Evolutionary conservation across 2,797 vertebrate genomes (phyloP).

Genomic region (Staurois parvus): DNA sequence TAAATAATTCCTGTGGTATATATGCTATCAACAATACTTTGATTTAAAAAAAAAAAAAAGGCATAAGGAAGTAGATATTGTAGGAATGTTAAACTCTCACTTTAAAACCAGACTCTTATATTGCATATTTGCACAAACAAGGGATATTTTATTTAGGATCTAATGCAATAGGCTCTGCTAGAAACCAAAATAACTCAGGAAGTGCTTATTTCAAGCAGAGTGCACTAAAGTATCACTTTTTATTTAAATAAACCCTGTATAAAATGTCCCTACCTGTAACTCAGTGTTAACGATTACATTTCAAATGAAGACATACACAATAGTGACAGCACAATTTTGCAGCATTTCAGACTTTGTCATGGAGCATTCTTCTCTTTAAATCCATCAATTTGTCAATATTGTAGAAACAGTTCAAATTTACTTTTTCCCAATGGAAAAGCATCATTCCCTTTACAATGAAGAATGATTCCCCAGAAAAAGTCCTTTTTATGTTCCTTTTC

Average conservation of each 20-base stretch:
- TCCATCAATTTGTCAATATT: neutral
- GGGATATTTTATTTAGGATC: neutral
- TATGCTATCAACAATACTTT: neutral
- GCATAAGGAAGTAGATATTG: neutral
- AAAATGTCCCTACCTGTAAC: neutral
- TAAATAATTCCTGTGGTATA: no score
- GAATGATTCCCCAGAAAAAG: neutral
- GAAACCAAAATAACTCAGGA: neutral
- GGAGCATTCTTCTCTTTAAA: slow-evolving; percentile 1
- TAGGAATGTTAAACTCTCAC: slow-evolving; percentile 35
- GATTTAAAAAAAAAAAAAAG: neutral
- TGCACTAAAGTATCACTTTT: neutral
- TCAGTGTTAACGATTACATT: neutral
- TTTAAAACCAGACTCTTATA: neutral
- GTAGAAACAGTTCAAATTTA: neutral
- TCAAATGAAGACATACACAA: neutral
- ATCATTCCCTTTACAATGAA: neutral
- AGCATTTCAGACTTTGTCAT: neutral
- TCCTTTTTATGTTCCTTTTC: neutral
- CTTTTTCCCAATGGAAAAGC: neutral
- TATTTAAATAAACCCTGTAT: neutral
- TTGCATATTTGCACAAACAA: neutral
- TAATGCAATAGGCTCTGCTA: neutral
- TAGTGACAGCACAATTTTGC: neutral
- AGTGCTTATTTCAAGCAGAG: neutral